Evolutionary conservation across 2,113 vertebrate species (phyloP).

Genomic region (Puffinus mauretanicus): DNA sequence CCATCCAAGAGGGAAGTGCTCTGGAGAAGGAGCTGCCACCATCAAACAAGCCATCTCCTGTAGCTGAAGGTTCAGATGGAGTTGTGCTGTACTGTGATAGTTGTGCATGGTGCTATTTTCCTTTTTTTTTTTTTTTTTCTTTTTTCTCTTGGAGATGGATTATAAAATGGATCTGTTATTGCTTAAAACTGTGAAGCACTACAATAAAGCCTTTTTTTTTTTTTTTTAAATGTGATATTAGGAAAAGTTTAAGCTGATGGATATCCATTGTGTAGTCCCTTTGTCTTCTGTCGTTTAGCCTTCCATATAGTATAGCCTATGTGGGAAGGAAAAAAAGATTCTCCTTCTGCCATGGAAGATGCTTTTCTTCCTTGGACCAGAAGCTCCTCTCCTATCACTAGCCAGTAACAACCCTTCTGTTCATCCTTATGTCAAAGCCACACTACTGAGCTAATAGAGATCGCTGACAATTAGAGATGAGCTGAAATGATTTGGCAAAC

Average conservation of each 20-base stretch:
- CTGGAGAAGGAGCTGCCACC: neutral
- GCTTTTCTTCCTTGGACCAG: constrained; percentile 69
- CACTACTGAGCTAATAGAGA: constrained; percentile 69
- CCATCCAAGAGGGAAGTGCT: neutral
- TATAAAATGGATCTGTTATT: neutral
- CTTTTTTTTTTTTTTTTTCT: too few relatives aligned
- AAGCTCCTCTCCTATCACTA: constrained; percentile 72
- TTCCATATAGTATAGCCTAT: neutral
- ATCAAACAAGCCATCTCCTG: neutral
- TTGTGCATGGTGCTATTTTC: neutral
- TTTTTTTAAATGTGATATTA: neutral
- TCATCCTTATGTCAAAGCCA: constrained; percentile 75
- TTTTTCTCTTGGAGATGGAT: neutral
- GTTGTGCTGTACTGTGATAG: neutral
- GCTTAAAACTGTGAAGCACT: neutral
- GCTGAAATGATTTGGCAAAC: constrained; percentile 39
- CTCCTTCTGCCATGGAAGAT: constrained; percentile 65
- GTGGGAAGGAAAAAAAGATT: neutral
- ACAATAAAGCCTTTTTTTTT: neutral
- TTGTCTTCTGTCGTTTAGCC: neutral
- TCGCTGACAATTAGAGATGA: constrained; percentile 66
- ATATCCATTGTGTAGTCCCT: neutral
- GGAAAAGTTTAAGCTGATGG: neutral
- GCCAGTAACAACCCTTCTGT: constrained; percentile 79
- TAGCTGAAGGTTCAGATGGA: neutral